Base-by-base conservation (phyloP, 2,797 vertebrate genomes). In the Crocidura indochinensis region DNA sequence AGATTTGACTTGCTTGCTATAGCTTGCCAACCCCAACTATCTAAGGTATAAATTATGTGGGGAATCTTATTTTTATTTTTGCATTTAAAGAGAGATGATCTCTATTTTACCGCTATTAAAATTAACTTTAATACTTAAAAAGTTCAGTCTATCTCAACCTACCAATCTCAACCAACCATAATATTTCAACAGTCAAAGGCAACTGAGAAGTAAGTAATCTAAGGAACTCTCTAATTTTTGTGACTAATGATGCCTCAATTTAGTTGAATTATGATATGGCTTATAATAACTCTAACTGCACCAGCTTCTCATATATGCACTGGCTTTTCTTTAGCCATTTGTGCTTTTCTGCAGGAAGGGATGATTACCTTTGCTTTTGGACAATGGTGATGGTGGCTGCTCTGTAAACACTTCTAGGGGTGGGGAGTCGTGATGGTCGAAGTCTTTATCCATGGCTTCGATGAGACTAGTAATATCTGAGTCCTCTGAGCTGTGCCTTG, bases 401-500 rank as follows among this genome's bases (percentile, higher is more conserved):
- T 99, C 99, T 97, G 98, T 98, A 96, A 98, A 98, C 88, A 98
- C 97, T 65, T 99, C 98, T 31, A 97, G 95, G 88, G 97, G 91
- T 22, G 98, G 98, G 17, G 98, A 96, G 82, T 99, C 99, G 20
- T 98, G 99, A 88, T 98, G 98, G 94, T 99, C 99, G 53, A 99
- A 98, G 97, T 99, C 99, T 94, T 99, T 99, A 97, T 99, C 99
- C 99, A 99, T 99, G 93, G 98, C 98, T 97, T 99, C 99, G 96
- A 99, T 97, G 83, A 99, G 98, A 95, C 97, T 98, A 46, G 97
- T 98, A 86, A 98, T 99, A 86, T 99, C 99, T 0, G 98, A 97
- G 78, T 99, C 99, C 67, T 99, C 99, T 0, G 98, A 97, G 96
- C 98, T 98, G 94, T 98, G 98, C 92, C 98, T 97, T 46, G 96